These are phyloP conservation scores for Scleropages formosus DNA, from an alignment of 2,797 vertebrate species.

Conservation along the genomic window DNA sequence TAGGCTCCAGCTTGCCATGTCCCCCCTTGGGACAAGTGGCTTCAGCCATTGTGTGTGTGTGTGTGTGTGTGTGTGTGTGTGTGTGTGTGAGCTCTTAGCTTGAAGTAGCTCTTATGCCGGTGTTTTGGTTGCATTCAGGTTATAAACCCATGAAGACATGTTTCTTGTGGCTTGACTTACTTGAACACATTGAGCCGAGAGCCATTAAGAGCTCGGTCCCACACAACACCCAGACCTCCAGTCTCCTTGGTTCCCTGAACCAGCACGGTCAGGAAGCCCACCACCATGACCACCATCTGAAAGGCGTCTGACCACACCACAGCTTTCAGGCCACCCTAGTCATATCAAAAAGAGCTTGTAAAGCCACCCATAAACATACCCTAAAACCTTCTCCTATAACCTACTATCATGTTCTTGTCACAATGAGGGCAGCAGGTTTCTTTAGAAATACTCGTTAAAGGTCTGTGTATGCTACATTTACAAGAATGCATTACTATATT, in stretches of 20 bases:
- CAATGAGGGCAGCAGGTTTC: background rate
- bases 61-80: too few relatives aligned
- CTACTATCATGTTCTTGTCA: too few relatives aligned
- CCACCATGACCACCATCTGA: conserved; percentile 81
- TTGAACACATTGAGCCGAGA: conserved; percentile 71
- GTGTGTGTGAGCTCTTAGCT: too few relatives aligned
- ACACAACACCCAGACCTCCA: conserved; percentile 61
- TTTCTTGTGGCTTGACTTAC: conserved; percentile 54
- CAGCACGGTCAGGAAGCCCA: conserved; percentile 73
- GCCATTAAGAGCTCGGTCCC: conserved; percentile 66
- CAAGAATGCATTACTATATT: too few relatives aligned
- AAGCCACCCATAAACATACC: conserved; percentile 38
- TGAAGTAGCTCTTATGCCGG: background rate
- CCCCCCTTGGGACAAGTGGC: too few relatives aligned
- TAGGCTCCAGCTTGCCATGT: too few relatives aligned
- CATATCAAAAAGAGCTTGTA: conserved; percentile 41
- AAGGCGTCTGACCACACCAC: conserved; percentile 84
- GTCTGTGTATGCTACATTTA: background rate
- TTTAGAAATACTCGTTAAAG: background rate
- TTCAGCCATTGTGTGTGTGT: too few relatives aligned
- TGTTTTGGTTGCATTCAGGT: background rate
- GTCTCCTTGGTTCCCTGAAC: conserved; percentile 65
- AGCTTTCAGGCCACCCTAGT: conserved; percentile 77
- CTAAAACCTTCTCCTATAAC: conserved; percentile 12
- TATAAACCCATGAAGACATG: background rate